These are phyloP conservation scores for Petroica traversi DNA, from an alignment of 2,113 vertebrate species.

Conservation along the genomic window DNA sequence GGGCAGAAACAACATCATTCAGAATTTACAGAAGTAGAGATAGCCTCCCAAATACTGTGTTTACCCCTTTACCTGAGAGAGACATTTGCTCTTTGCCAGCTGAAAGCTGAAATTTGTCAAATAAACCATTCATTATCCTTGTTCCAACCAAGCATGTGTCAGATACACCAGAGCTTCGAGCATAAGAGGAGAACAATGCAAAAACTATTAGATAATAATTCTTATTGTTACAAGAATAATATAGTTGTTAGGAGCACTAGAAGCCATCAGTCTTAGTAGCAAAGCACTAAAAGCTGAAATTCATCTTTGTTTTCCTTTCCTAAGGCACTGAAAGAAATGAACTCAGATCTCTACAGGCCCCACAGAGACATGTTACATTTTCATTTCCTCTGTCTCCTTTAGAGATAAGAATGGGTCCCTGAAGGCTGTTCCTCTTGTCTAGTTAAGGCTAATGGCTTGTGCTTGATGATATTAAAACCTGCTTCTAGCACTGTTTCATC, in stretches of 20 bases:
- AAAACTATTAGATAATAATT: constrained; percentile 11
- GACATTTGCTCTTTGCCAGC: background rate
- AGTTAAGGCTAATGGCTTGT: constrained; percentile 55
- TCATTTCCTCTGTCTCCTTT: constrained; percentile 1
- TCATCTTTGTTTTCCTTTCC: constrained; percentile 30
- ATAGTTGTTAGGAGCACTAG: background rate
- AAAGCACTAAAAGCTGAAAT: constrained; percentile 23
- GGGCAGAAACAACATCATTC: background rate
- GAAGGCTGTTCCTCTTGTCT: constrained; percentile 47
- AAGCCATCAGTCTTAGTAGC: constrained; percentile 11
- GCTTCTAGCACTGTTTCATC: background rate
- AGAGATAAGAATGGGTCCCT: constrained; percentile 34
- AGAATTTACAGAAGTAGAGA: background rate
- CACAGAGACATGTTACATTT: constrained; percentile 2
- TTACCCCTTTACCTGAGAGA: background rate
- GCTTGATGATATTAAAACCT: constrained; percentile 49
- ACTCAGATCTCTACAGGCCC: background rate
- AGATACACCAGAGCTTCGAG: background rate
- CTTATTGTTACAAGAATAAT: constrained; percentile 33
- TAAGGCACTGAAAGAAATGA: constrained; percentile 13
- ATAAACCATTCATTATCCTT: background rate
- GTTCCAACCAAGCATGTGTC: background rate
- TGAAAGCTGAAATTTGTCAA: background rate
- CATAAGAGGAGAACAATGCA: background rate
- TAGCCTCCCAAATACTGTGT: background rate